These are phyloP conservation scores for Drosophila burlai DNA, from an alignment of 1,140 invertebrate genomes.

Conservation along the genomic window DNA sequence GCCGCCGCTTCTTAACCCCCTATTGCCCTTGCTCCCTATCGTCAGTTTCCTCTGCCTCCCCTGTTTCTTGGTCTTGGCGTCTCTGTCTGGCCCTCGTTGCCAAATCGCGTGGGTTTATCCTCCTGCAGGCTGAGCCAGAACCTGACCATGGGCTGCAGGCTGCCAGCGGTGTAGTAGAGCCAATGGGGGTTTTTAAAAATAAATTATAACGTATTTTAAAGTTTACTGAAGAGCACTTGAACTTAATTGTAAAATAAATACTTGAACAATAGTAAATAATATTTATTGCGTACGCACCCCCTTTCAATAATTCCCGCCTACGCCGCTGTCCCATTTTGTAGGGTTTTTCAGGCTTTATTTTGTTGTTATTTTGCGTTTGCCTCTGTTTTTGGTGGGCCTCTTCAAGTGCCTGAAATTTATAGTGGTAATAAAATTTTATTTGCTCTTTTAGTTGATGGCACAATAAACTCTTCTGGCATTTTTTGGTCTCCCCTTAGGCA, in stretches of 20 bases:
- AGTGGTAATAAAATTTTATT: slow-evolving; percentile 84
- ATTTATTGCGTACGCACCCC: no score
- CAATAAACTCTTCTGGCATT: slow-evolving; percentile 81
- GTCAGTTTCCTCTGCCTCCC: slow-evolving; percentile 49
- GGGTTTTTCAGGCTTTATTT: slow-evolving; percentile 22
- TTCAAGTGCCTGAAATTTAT: slow-evolving; percentile 82
- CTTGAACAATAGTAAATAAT: not conserved
- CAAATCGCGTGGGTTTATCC: slow-evolving; percentile 82
- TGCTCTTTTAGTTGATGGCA: slow-evolving; percentile 83
- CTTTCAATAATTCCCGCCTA: slow-evolving; percentile 17
- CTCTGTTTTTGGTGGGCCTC: slow-evolving; percentile 52
- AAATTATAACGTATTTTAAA: not conserved
- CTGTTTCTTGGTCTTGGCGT: slow-evolving; percentile 59
- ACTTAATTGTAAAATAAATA: not conserved
- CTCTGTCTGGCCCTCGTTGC: slow-evolving; percentile 53
- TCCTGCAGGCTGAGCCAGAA: slow-evolving; percentile 43
- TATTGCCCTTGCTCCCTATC: slow-evolving; percentile 24
- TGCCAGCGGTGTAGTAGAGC: slow-evolving; percentile 4
- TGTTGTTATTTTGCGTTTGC: slow-evolving; percentile 42
- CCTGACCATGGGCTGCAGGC: slow-evolving; percentile 29
- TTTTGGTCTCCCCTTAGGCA: slow-evolving; percentile 37
- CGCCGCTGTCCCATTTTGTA: slow-evolving; percentile 24
- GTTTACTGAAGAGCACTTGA: not conserved
- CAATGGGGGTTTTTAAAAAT: not conserved
- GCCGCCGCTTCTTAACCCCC: slow-evolving; percentile 15